Evolutionary conservation across 2,113 vertebrate species (phyloP).

Genomic region (Neopipo cinnamomea): DNA sequence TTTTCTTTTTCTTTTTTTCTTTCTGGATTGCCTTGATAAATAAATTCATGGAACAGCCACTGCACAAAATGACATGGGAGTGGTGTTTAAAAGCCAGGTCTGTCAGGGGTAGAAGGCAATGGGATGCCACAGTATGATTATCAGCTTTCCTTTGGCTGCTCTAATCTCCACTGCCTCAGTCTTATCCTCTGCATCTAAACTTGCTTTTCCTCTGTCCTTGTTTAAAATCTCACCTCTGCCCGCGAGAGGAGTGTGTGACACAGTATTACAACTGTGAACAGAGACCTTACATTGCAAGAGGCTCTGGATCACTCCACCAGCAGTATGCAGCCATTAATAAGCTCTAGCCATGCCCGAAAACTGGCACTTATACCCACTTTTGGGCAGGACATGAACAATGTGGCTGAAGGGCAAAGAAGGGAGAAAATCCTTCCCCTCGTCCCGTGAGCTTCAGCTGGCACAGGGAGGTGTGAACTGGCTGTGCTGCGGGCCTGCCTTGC

Average conservation of each 20-base stretch:
- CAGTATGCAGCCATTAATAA: background rate
- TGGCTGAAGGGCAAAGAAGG: background rate
- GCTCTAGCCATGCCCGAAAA: background rate
- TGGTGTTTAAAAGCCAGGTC: background rate
- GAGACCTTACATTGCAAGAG: background rate
- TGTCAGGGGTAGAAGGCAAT: background rate
- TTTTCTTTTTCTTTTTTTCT: background rate
- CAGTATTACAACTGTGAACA: background rate
- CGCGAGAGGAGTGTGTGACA: background rate
- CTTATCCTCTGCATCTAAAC: slow-evolving; percentile 4
- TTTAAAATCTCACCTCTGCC: background rate
- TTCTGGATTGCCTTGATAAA: slow-evolving; percentile 22
- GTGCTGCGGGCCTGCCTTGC: background rate
- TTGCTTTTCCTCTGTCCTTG: background rate
- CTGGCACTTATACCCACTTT: background rate
- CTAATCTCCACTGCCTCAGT: background rate
- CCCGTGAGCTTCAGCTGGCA: background rate
- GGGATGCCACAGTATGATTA: background rate
- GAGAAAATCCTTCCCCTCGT: background rate
- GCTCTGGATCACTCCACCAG: background rate
- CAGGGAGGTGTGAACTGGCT: background rate
- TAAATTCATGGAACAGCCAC: background rate
- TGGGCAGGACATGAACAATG: background rate
- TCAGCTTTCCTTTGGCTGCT: background rate
- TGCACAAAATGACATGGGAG: background rate